Conservation (phyloP, 1,140 invertebrate species). For the Drosophila kikkawai region DNA sequence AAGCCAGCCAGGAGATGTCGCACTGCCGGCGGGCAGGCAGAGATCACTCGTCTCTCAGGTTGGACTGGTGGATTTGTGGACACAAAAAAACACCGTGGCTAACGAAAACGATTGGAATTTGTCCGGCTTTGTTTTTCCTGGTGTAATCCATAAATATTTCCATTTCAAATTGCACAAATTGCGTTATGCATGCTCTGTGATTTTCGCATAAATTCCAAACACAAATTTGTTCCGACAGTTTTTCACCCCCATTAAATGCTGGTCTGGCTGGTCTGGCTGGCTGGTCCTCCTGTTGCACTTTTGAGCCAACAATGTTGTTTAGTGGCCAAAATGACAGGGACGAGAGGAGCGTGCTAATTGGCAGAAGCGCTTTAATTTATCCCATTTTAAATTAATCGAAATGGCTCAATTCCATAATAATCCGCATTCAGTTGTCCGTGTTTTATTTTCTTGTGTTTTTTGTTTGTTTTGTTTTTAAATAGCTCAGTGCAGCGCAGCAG, state of each 20-base stretch:
- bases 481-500: constrained; percentile 50
- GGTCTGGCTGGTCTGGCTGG: neutral
- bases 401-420: constrained; percentile 31
- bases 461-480: constrained; percentile 34
- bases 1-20: constrained; percentile 34
- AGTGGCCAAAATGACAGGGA: constrained; percentile 1
- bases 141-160: constrained; percentile 63
- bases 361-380: constrained; percentile 21
- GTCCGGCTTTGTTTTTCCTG: constrained; percentile 21
- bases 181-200: constrained; percentile 52
- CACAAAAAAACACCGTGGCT: neutral
- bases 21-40: constrained; percentile 10
- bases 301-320: constrained; percentile 49
- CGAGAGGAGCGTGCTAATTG: constrained; percentile 11
- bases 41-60: constrained; percentile 11
- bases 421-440: neutral
- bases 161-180: constrained; percentile 47
- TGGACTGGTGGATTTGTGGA: constrained; percentile 11
- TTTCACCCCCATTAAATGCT: constrained; percentile 20
- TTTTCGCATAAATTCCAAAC: constrained; percentile 61
- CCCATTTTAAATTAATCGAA: constrained; percentile 34
- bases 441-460: constrained; percentile 14
- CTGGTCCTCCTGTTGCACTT: constrained; percentile 14
- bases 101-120: constrained; percentile 16
- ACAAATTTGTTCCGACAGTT: constrained; percentile 34